A percentile compares a stretch with the other conserved stretches of the same genome.
phyloP scores from a whole-genome alignment of 2,888 invertebrate species.

The Deroplatys truncata region DNA sequence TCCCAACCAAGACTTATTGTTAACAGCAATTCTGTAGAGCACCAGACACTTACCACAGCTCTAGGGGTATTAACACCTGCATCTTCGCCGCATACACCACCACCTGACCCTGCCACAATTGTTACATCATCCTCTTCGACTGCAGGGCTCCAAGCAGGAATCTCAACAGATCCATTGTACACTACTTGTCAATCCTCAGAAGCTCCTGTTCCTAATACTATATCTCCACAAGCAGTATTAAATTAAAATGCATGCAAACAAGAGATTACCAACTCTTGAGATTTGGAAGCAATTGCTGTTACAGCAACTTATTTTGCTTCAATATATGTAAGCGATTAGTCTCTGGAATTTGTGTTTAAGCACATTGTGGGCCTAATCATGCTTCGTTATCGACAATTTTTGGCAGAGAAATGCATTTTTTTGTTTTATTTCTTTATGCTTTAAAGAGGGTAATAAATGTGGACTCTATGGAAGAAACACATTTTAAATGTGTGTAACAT shows the following conservation, averaged over 20 bases:
- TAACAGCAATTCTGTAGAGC: neutral
- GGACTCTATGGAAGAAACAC: too few species aligned
- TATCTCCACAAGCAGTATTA: neutral
- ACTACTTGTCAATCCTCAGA: neutral
- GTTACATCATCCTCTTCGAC: neutral
- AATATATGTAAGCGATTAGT: neutral
- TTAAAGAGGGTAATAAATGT: too few species aligned
- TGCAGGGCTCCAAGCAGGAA: neutral
- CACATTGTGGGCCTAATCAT: neutral
- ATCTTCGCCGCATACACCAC: constrained; percentile 41
- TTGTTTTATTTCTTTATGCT: too few species aligned
- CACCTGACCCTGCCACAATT: constrained; percentile 27
- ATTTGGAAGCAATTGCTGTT: neutral
- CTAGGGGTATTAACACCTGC: constrained; percentile 42
- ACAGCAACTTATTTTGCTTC: neutral
- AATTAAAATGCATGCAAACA: neutral
- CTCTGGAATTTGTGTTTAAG: neutral
- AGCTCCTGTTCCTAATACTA: neutral
- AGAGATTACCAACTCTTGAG: neutral
- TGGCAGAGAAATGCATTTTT: too few species aligned
- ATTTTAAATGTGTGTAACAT: too few species aligned
- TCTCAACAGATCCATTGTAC: neutral
- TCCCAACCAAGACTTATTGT: neutral
- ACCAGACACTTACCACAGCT: constrained; percentile 17
- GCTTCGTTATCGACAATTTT: too few species aligned